Evolutionary conservation across 2,888 invertebrate species (phyloP).

Genomic region (Drosophila kanekoi): DNA sequence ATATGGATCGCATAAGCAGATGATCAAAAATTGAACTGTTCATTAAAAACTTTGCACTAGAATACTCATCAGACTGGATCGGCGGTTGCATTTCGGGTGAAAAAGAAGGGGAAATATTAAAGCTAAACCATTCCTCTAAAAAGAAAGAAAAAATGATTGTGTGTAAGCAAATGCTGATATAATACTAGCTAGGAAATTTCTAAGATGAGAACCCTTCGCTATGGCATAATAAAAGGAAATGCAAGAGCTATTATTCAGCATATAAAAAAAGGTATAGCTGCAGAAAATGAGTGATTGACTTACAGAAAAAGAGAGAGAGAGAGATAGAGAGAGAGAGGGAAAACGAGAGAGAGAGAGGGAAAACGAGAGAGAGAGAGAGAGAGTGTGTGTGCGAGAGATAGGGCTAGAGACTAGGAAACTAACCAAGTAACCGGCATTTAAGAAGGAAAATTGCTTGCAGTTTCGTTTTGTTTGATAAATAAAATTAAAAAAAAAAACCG

Average conservation of each 20-base stretch:
- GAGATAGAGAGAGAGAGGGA: slow-evolving; percentile 31
- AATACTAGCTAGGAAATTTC: slow-evolving; percentile 38
- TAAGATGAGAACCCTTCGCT: slow-evolving; percentile 18
- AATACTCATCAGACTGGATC: slow-evolving; percentile 1
- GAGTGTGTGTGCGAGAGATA: slow-evolving; percentile 21
- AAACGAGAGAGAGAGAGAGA: slow-evolving; percentile 29
- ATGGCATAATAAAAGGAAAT: slow-evolving; percentile 4
- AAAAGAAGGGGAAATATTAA: slow-evolving; percentile 3
- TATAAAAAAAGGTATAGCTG: slow-evolving; percentile 1
- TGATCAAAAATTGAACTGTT: slow-evolving; percentile 1
- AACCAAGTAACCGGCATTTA: slow-evolving; percentile 46
- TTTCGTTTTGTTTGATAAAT: slow-evolving; percentile 48
- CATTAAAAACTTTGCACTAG: neutral
- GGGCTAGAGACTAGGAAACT: slow-evolving; percentile 44
- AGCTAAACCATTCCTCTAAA: slow-evolving; percentile 15
- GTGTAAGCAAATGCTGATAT: slow-evolving; percentile 35
- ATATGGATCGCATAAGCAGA: neutral
- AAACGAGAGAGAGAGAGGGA: slow-evolving; percentile 22
- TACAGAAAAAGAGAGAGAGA: slow-evolving; percentile 26
- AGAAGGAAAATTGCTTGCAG: slow-evolving; percentile 53
- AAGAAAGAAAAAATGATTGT: neutral
- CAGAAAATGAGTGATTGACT: slow-evolving; percentile 24
- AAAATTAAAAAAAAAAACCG: slow-evolving; percentile 25
- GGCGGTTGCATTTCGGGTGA: neutral
- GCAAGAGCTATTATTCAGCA: neutral